Evolutionary conservation across 2,113 vertebrate species (phyloP).

Genomic region (Takifugu flavidus): DNA sequence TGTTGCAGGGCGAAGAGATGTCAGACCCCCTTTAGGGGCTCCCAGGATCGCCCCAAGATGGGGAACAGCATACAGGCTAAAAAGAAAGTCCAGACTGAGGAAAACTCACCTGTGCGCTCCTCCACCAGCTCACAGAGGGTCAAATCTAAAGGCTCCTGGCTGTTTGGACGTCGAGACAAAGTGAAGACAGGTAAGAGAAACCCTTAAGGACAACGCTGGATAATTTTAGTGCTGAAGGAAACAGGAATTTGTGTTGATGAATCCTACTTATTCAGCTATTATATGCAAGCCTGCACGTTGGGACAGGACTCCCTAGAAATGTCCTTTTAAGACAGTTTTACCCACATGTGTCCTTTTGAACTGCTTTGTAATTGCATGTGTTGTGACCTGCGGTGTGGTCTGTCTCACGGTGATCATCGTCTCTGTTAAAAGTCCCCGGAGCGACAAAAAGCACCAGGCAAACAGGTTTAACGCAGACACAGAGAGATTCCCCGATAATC

Average conservation of each 20-base stretch:
- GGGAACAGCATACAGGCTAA: slow-evolving; percentile 88
- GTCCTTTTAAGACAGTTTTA: not conserved
- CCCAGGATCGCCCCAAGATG: slow-evolving; percentile 69
- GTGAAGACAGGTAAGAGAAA: slow-evolving; percentile 76
- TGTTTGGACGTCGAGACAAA: slow-evolving; percentile 74
- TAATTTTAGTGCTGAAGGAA: too few species aligned
- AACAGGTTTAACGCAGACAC: slow-evolving; percentile 54
- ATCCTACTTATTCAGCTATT: too few species aligned
- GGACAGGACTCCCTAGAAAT: too few species aligned
- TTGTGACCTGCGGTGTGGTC: slow-evolving; percentile 10
- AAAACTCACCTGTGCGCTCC: slow-evolving; percentile 16
- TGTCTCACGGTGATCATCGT: slow-evolving; percentile 25
- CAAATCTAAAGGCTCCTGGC: slow-evolving; percentile 77
- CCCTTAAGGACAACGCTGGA: not conserved
- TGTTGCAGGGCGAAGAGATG: slow-evolving; percentile 25
- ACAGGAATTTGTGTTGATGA: too few species aligned
- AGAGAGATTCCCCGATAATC: slow-evolving; percentile 41
- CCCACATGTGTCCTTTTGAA: not conserved
- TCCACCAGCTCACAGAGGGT: slow-evolving; percentile 11
- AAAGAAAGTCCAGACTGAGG: slow-evolving; percentile 65
- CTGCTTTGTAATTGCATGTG: not conserved
- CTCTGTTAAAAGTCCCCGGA: slow-evolving; percentile 26
- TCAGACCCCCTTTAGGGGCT: slow-evolving; percentile 35
- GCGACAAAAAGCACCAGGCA: slow-evolving; percentile 30
- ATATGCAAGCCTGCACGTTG: too few species aligned